phyloP scores from a whole-genome alignment of 2,797 vertebrate genomes.

The Rhadinocentrus ornatus region DNA sequence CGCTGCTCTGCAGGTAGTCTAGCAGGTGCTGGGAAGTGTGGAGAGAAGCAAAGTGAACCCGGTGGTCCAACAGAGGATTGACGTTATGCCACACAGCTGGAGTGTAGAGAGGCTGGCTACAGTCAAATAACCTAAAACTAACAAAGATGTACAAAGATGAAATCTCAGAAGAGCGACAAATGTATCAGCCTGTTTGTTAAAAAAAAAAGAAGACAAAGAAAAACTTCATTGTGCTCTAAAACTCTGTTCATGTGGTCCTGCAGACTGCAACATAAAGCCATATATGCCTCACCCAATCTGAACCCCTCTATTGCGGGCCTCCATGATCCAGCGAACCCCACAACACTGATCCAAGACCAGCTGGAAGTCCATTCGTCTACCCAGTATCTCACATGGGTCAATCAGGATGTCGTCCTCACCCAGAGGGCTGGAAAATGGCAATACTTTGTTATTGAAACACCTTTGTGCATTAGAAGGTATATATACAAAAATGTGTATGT shows the following conservation, averaged over 20 bases:
- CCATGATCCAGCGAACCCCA: conserved; percentile 88
- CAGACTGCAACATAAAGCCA: background rate
- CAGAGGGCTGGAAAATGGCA: conserved; percentile 70
- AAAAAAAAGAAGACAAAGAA: too few species aligned
- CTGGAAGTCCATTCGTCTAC: conserved; percentile 87
- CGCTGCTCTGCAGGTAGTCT: conserved; percentile 88
- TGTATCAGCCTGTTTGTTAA: background rate
- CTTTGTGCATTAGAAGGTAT: background rate
- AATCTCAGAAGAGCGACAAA: background rate
- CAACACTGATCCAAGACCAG: conserved; percentile 85
- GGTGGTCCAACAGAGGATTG: conserved; percentile 86
- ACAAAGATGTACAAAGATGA: conserved; percentile 1
- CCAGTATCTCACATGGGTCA: conserved; percentile 87
- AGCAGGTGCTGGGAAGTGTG: conserved; percentile 84
- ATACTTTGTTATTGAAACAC: background rate
- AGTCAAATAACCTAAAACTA: conserved; percentile 88
- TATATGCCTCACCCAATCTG: conserved; percentile 83
- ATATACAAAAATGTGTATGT: conserved; percentile 8
- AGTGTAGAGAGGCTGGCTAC: conserved; percentile 82
- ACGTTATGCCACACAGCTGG: conserved; percentile 86
- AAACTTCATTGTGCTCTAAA: background rate
- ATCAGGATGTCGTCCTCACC: conserved; percentile 88
- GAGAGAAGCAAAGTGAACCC: conserved; percentile 82
- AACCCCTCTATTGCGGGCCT: conserved; percentile 82
- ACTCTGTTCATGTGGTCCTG: background rate